Evolutionary conservation across 2,797 vertebrate species (phyloP).

Genomic region (Cyprinodon diabolis): DNA sequence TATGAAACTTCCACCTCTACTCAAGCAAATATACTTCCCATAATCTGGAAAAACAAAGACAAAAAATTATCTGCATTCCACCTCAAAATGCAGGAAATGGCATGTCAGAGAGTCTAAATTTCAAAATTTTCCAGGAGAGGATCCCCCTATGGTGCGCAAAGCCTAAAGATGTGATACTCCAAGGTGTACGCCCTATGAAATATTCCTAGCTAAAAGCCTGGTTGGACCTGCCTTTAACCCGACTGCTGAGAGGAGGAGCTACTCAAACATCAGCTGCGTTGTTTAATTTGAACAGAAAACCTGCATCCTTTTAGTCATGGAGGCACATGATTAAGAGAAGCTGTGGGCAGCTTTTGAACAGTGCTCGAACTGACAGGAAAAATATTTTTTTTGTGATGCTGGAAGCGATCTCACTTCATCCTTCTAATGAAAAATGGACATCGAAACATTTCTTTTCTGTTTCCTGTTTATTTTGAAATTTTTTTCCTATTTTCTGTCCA

Average conservation of each 20-base stretch:
- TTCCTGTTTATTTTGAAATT: conserved; percentile 45
- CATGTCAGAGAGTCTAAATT: no score
- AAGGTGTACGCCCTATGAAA: no score
- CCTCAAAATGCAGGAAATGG: no score
- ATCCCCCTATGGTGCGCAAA: no score
- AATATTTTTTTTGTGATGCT: conserved; percentile 58
- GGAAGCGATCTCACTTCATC: conserved; percentile 61
- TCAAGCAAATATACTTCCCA: no score
- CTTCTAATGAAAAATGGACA: conserved; percentile 61
- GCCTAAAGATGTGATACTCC: no score
- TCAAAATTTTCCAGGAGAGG: no score
- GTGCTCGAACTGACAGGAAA: conserved; percentile 41
- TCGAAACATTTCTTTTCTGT: conserved; percentile 55
- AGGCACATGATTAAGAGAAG: conserved; percentile 31
- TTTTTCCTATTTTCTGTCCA: conserved; percentile 59
- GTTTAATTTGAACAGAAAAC: conserved; percentile 22
- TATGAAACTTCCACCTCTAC: no score
- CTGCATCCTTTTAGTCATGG: conserved; percentile 31
- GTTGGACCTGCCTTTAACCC: conserved; percentile 23
- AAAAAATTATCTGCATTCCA: no score
- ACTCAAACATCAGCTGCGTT: conserved; percentile 26
- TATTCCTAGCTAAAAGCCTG: no score
- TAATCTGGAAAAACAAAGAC: no score
- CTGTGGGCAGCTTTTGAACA: conserved; percentile 35
- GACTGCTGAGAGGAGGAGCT: conserved; percentile 23